Evolutionary conservation across 2,888 invertebrate species (phyloP).

Genomic region (Chrysolina oricalcia): DNA sequence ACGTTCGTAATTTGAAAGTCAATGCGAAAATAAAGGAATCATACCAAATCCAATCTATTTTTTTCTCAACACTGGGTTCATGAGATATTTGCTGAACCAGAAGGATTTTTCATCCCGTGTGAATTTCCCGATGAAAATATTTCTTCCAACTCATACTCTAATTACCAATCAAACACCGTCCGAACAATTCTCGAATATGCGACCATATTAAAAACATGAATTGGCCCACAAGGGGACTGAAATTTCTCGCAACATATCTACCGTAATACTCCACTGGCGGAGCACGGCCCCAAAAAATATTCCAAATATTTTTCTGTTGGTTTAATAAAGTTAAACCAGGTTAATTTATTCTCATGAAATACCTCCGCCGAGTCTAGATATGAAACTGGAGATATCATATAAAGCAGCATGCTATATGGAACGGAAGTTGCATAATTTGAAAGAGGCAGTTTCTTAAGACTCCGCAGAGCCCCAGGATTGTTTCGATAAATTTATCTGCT

Average conservation of each 20-base stretch:
- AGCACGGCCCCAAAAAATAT: constrained; percentile 27
- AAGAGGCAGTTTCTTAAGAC: constrained; percentile 35
- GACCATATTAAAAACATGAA: neutral
- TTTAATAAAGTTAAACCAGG: constrained; percentile 45
- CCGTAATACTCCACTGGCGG: neutral
- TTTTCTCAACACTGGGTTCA: too few species aligned
- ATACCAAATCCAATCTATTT: too few species aligned
- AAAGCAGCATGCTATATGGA: constrained; percentile 38
- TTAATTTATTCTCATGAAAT: constrained; percentile 49
- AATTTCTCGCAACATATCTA: neutral
- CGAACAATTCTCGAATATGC: too few species aligned
- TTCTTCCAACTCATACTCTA: too few species aligned
- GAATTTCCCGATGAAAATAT: too few species aligned
- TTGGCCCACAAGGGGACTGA: neutral
- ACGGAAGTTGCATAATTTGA: constrained; percentile 46
- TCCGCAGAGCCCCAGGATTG: constrained; percentile 28
- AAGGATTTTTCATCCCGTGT: too few species aligned
- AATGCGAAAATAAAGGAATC: too few species aligned
- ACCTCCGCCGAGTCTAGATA: constrained; percentile 39
- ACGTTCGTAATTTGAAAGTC: too few species aligned
- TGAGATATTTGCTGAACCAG: too few species aligned
- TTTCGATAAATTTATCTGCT: constrained; percentile 36
- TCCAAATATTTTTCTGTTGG: constrained; percentile 39
- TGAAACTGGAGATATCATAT: constrained; percentile 42
- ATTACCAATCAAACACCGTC: too few species aligned